These are phyloP conservation scores for Apamea sordens DNA, from an alignment of 2,888 invertebrate species.

Conservation along the genomic window DNA sequence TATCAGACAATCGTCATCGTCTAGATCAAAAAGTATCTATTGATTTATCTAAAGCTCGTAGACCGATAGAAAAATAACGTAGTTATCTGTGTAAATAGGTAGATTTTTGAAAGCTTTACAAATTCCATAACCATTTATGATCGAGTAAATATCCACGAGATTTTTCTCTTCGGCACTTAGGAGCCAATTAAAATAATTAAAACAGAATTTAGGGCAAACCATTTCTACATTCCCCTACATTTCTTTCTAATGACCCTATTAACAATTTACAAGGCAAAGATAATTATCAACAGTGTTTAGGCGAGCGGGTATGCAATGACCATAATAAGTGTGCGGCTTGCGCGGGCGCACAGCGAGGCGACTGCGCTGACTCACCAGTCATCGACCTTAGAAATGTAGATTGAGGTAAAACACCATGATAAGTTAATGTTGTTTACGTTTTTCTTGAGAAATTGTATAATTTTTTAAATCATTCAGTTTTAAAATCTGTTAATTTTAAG, in stretches of 20 bases:
- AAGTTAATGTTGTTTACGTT: conserved; percentile 59
- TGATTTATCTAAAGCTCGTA: background rate
- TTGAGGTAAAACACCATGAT: conserved; percentile 64
- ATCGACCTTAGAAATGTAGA: conserved; percentile 77
- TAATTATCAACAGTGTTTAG: conserved; percentile 59
- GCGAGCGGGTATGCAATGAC: conserved; percentile 70
- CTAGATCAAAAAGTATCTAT: background rate
- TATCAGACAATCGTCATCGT: background rate
- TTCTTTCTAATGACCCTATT: conserved; percentile 48
- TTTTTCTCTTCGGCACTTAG: background rate
- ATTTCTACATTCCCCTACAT: conserved; percentile 23
- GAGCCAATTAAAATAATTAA: conserved; percentile 23
- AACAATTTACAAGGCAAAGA: conserved; percentile 57
- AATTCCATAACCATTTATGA: background rate
- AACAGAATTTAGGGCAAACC: conserved; percentile 31
- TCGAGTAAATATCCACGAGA: background rate
- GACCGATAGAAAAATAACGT: background rate
- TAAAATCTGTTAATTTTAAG: background rate
- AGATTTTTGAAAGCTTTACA: background rate
- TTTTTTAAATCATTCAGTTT: background rate
- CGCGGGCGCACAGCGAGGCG: conserved; percentile 66
- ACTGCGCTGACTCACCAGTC: conserved; percentile 78
- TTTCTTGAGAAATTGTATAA: conserved; percentile 39
- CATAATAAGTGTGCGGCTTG: conserved; percentile 70
- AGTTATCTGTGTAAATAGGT: background rate